Base-by-base conservation (phyloP, 1,140 invertebrate genomes). In the Tribolium madens region DNA sequence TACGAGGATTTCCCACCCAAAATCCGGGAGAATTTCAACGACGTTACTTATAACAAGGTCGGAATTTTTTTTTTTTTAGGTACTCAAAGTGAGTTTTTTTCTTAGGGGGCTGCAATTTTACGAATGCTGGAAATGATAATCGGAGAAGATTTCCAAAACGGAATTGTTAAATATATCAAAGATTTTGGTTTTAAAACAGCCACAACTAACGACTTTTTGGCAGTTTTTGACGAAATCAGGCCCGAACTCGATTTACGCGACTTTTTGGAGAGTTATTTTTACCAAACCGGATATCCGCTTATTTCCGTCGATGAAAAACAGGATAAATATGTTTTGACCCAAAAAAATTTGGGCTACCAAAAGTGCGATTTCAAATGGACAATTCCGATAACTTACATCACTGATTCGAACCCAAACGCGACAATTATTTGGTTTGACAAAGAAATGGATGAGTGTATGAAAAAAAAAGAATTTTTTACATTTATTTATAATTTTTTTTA, bases 11-110 rank as follows among this genome's bases (percentile, higher is more conserved):
- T 89, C 78, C 92, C 94, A 0, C 90, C 91, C 78, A 92, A 96
- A 84, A 96, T 97, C 12, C 89, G 89, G 0, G 91, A 96, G 85
- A 93, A 95, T 42, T 97, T 97, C 85, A 95, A 97, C 84, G 86
- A 88, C 10, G 96, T 97, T 80, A 95, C 94, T 0, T 97, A 97
- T 83, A 88, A 88, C 57, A 97, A 97, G 89, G 95, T 76, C 53
- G 21, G 13, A 15, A 10, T n/a, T n/a, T 15, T 21, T 14, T 7
- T 2, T 12, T 15, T 18, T 73, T 21, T 53, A 14, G 13, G 33
- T 14, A 14, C n/a, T 52, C 17, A 3, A 3, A 14, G 1, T 52
- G 2, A 6, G 4, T 13, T 52, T 52, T 17, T 13, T 57, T 78
- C 76, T 12, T 14, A 79, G 75, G 75, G 68, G 13, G 70, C 75